phyloP scores from a whole-genome alignment of 2,888 invertebrate species.

The Andrena hattorfiana region DNA sequence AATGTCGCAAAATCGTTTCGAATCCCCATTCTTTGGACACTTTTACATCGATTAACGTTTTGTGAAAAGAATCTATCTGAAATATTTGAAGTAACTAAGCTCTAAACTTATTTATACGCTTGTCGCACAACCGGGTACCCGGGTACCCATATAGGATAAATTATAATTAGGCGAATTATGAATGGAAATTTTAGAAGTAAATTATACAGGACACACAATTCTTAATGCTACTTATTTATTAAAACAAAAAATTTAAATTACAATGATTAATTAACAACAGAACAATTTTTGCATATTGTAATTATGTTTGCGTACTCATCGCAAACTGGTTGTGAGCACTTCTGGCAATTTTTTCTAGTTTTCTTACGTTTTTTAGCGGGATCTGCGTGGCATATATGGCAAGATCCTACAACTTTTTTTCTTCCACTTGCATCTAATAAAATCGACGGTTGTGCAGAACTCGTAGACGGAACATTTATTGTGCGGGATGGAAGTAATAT shows the following conservation, averaged over 20 bases:
- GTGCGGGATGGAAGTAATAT: slow-evolving; percentile 8
- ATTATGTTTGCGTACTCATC: slow-evolving; percentile 37
- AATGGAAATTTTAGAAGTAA: slow-evolving; percentile 11
- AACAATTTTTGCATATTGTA: not conserved
- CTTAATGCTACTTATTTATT: slow-evolving; percentile 25
- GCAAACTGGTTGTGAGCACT: slow-evolving; percentile 37
- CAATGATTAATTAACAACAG: slow-evolving; percentile 9
- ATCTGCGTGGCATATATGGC: slow-evolving; percentile 42
- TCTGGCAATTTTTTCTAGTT: slow-evolving; percentile 41
- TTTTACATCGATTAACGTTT: not conserved
- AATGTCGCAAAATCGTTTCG: not conserved
- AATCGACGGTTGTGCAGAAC: not conserved
- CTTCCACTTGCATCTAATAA: slow-evolving; percentile 30
- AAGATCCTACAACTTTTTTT: slow-evolving; percentile 42
- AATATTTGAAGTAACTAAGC: not conserved
- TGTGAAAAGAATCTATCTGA: not conserved
- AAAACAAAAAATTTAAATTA: not conserved
- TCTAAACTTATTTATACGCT: not conserved
- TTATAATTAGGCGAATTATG: not conserved
- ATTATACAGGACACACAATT: slow-evolving; percentile 57
- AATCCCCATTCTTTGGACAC: not conserved
- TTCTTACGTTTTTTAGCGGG: slow-evolving; percentile 46
- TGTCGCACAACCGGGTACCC: not conserved
- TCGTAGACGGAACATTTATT: not conserved
- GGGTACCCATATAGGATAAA: not conserved